A percentile compares a stretch with the other conserved stretches of the same genome.
These are phyloP conservation scores for Siniperca obscura DNA, from an alignment of 2,797 vertebrate genomes.

Conservation along the genomic window DNA sequence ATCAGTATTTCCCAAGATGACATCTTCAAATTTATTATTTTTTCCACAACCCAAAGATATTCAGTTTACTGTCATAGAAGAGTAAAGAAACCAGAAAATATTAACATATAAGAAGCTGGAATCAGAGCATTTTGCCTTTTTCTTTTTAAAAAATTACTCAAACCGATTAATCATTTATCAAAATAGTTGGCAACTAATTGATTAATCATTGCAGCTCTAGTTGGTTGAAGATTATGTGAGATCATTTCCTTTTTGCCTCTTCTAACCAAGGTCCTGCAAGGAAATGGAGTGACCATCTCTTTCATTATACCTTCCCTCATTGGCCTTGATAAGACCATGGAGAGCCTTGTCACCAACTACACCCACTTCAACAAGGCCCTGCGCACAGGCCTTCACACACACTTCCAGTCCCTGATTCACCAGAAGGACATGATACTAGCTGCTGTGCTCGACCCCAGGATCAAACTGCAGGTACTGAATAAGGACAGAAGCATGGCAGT, in stretches of 20 bases:
- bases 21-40: too few species aligned
- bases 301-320: slow-evolving; percentile 81
- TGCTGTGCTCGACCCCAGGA: slow-evolving; percentile 82
- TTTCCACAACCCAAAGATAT: too few species aligned
- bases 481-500: neutral
- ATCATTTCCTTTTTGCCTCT: neutral
- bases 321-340: slow-evolving; percentile 82
- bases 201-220: too few species aligned
- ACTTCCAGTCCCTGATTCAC: slow-evolving; percentile 80
- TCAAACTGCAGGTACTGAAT: slow-evolving; percentile 81
- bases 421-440: slow-evolving; percentile 81
- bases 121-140: too few species aligned
- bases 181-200: too few species aligned
- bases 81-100: too few species aligned
- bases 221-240: neutral
- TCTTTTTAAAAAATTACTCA: too few species aligned
- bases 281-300: slow-evolving; percentile 78
- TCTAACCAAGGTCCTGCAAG: slow-evolving; percentile 77
- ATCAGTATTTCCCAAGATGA: too few species aligned
- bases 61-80: too few species aligned
- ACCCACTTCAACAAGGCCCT: slow-evolving; percentile 80
- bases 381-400: slow-evolving; percentile 75
- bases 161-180: too few species aligned
- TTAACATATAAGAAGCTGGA: too few species aligned
- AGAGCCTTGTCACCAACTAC: slow-evolving; percentile 74